A percentile compares a stretch with the other conserved stretches of the same genome.
Evolutionary conservation across 2,888 invertebrate genomes (phyloP).

Genomic region (Phytoseiulus persimilis): DNA sequence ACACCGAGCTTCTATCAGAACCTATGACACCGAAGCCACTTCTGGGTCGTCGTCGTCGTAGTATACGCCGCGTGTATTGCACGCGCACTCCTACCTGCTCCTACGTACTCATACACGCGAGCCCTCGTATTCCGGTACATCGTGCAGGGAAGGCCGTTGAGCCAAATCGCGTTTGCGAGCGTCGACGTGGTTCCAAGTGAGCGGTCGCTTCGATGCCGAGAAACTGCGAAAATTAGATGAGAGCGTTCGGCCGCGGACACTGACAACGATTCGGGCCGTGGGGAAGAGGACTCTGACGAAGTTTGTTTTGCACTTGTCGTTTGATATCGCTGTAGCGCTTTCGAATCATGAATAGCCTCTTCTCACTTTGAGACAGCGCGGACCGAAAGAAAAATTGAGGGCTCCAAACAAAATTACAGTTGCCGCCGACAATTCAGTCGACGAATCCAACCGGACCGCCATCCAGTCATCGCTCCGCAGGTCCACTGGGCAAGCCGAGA

Average conservation of each 20-base stretch:
- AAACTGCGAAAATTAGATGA: neutral
- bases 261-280: neutral
- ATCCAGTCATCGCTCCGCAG: neutral
- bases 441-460: neutral
- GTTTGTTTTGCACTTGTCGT: conserved; percentile 5
- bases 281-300: neutral
- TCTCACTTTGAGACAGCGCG: neutral
- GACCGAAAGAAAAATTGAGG: neutral
- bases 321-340: neutral
- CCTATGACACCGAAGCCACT: conserved; percentile 5
- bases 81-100: neutral
- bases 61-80: neutral
- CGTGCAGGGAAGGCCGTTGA: neutral
- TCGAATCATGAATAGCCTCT: neutral
- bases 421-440: neutral
- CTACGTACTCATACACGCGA: neutral
- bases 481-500: neutral
- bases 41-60: neutral
- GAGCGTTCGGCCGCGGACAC: neutral
- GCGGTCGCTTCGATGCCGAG: neutral
- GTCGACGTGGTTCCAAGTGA: too few species aligned
- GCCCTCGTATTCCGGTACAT: neutral
- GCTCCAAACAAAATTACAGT: conserved; percentile 5
- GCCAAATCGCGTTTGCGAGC: too few species aligned
- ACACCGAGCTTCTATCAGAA: neutral